Evolutionary conservation across 2,888 invertebrate species (phyloP), one percentile per base, ranked within the genome.

Genomic region (Dioctria linearis): DNA sequence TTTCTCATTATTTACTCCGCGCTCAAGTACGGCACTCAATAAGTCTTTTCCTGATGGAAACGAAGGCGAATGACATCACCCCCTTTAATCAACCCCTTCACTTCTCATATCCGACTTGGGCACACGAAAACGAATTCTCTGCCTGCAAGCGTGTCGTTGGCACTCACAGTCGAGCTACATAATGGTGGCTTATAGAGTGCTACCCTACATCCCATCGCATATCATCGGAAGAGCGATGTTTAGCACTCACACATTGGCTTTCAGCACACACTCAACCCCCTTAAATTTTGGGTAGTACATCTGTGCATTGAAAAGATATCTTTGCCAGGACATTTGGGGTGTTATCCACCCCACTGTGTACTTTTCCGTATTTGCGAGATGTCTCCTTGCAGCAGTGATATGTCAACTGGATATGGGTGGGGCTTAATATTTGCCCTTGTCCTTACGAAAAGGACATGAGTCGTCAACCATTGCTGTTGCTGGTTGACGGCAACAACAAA

Each of bases 341-440:
- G 67, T 46, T n/a, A 67, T 46, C 46, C 67, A 25, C 13, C 6
- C 67, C 67, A 67, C 67, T 67, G 67, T 37, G 46, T 9, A 43
- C 46, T 54, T 39, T 25, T 37, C 37, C 46, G 69, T 78, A 57
- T 80, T 71, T 76, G 67, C 65, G 69, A 59, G 46, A 71, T 65
- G 80, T 73, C 80, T 78, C 71, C 78, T 69, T 71, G 80, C 78
- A 25, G 25, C 25, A 78, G 80, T 78, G 69, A 81, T 73, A 81
- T 81, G 80, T 81, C 80, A 78, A 78, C 80, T 78, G 80, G 43
- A 67, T 78, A 73, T 81, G 80, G 80, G 80, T 81, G 80, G 80
- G 75, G 80, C 80, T 78, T 81, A 78, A 78, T 81, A 63, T 81
- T 81, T 81, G 78, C 73, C 78, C 78, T 81, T 25, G 67, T 67